phyloP scores from a whole-genome alignment of 2,888 invertebrate genomes.

The Strigamia transsilvanica region DNA sequence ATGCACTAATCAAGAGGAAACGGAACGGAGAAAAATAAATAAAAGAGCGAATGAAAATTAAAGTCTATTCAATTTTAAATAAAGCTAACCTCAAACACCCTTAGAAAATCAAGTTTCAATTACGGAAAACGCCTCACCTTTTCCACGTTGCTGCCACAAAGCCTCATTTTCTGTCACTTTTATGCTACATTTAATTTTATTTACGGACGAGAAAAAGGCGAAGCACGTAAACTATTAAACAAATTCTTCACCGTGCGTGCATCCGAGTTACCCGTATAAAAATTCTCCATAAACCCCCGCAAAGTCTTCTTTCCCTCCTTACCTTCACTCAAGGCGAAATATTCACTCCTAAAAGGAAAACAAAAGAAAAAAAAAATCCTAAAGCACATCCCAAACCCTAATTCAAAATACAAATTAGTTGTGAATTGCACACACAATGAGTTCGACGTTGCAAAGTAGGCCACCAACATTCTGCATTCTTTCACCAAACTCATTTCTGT shows the following conservation, averaged over 20 bases:
- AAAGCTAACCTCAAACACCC: not conserved
- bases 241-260: conserved; percentile 7
- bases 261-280: not conserved
- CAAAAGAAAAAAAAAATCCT: not conserved
- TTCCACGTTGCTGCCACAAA: conserved; percentile 21
- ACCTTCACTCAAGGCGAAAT: conserved; percentile 18
- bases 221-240: conserved; percentile 30
- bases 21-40: not conserved
- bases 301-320: not conserved
- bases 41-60: not conserved
- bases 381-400: conserved; percentile 21
- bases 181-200: conserved; percentile 30
- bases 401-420: conserved; percentile 42
- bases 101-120: conserved; percentile 13
- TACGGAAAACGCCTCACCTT: conserved; percentile 12
- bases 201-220: conserved; percentile 8
- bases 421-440: no score
- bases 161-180: conserved; percentile 8
- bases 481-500: no score
- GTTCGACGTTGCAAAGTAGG: no score
- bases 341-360: conserved; percentile 10
- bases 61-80: not conserved
- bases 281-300: not conserved
- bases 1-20: not conserved
- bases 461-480: no score